These are phyloP conservation scores for Hartigia nigra DNA, from an alignment of 2,888 invertebrate genomes.

Conservation along the genomic window DNA sequence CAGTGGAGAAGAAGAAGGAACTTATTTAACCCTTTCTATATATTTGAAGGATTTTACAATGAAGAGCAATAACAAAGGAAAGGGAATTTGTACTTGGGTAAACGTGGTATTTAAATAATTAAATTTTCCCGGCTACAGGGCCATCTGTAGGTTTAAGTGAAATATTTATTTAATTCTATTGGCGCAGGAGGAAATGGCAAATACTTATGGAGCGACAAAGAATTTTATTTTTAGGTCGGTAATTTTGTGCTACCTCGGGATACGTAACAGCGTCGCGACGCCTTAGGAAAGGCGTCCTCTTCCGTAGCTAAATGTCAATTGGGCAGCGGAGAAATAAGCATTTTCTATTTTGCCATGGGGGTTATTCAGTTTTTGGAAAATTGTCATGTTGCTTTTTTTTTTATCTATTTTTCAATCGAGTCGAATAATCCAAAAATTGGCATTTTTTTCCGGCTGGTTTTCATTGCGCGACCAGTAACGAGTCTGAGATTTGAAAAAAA, in stretches of 20 bases:
- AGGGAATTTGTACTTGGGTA: background rate
- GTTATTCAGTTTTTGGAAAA: background rate
- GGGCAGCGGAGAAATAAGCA: background rate
- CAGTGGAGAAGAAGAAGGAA: background rate
- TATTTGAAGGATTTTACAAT: background rate
- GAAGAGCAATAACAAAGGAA: background rate
- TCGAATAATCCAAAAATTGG: background rate
- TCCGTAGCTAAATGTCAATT: background rate
- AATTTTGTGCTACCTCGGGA: background rate
- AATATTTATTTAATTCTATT: background rate
- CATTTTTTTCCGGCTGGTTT: background rate
- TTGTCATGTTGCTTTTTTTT: background rate
- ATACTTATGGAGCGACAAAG: background rate
- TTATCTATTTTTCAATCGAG: background rate
- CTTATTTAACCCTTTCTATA: background rate
- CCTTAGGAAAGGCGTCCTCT: background rate
- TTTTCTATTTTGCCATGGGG: background rate
- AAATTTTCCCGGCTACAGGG: background rate
- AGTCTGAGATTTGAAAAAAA: background rate
- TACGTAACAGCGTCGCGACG: background rate
- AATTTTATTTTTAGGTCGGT: background rate
- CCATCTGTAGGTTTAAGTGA: background rate
- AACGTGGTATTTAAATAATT: background rate
- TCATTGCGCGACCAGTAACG: background rate
- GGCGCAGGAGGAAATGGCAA: background rate